phyloP scores from a whole-genome alignment of 2,113 vertebrate genomes.

The Hemiprocne comata region DNA sequence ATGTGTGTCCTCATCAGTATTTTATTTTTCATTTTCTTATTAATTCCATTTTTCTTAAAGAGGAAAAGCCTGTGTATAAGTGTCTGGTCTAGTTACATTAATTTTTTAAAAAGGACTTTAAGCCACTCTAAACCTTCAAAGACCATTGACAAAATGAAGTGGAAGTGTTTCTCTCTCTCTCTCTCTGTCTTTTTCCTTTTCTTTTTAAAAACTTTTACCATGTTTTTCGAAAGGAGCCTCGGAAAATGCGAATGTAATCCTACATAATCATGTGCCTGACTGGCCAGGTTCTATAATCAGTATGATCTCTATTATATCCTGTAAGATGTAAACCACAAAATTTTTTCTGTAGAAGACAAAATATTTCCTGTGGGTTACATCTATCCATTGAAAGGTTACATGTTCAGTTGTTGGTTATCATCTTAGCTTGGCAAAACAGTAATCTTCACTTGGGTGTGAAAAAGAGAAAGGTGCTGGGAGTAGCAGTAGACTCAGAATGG shows the following conservation, averaged over 20 bases:
- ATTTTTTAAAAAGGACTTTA: not conserved
- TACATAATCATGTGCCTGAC: not conserved
- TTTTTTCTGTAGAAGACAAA: not conserved
- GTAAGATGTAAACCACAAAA: not conserved
- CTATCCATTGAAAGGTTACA: not conserved
- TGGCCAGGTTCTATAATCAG: not conserved
- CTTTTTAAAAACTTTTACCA: not conserved
- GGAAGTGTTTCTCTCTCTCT: not conserved
- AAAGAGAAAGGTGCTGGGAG: not conserved
- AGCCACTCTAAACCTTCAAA: not conserved
- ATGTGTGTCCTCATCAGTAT: not conserved
- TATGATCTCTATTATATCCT: not conserved
- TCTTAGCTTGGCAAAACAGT: not conserved
- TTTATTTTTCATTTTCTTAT: not conserved
- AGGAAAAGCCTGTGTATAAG: not conserved
- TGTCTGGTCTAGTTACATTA: not conserved
- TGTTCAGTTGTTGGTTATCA: not conserved
- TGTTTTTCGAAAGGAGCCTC: not conserved
- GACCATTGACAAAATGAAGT: not conserved
- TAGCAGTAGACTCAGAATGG: not conserved
- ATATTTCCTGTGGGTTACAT: not conserved
- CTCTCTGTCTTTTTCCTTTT: not conserved
- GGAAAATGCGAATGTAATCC: not conserved
- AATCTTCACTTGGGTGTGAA: not conserved
- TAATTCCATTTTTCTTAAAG: not conserved